A percentile compares a stretch with the other conserved stretches of the same genome.
Conservation (phyloP, 2,113 vertebrate genomes). For the Nesoenas mayeri region DNA sequence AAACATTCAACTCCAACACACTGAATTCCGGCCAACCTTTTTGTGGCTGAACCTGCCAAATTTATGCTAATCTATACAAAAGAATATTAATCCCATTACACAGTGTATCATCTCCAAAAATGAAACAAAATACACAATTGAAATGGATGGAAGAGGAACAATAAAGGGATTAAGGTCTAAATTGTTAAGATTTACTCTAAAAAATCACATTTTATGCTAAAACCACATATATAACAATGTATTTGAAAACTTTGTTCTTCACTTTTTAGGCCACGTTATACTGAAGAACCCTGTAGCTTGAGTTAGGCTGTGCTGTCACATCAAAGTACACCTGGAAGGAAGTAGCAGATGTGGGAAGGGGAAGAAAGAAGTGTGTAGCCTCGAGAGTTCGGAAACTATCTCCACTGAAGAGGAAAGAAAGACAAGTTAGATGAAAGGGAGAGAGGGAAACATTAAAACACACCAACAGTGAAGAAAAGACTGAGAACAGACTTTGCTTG, state of each 20-base stretch:
- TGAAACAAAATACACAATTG: constrained; percentile 13
- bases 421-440: constrained; percentile 4
- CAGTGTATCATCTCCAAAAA: not conserved
- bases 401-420: constrained; percentile 43
- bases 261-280: not conserved
- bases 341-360: not conserved
- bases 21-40: not conserved
- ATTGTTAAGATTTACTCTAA: not conserved
- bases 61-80: not conserved
- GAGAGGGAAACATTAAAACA: not conserved
- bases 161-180: not conserved
- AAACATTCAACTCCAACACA: not conserved
- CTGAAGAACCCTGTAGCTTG: not conserved
- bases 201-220: not conserved
- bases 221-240: not conserved
- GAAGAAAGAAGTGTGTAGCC: constrained; percentile 9
- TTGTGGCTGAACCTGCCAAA: not conserved
- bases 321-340: constrained; percentile 46
- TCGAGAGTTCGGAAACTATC: constrained; percentile 32
- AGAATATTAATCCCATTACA: not conserved
- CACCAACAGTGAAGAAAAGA: constrained; percentile 5
- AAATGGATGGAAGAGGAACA: constrained; percentile 21
- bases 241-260: not conserved
- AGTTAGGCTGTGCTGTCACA: constrained; percentile 4
- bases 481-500: not conserved